Base-by-base conservation (phyloP, 37 sponge, comb jelly and placozoan genomes). In the Beroe ovata region DNA sequence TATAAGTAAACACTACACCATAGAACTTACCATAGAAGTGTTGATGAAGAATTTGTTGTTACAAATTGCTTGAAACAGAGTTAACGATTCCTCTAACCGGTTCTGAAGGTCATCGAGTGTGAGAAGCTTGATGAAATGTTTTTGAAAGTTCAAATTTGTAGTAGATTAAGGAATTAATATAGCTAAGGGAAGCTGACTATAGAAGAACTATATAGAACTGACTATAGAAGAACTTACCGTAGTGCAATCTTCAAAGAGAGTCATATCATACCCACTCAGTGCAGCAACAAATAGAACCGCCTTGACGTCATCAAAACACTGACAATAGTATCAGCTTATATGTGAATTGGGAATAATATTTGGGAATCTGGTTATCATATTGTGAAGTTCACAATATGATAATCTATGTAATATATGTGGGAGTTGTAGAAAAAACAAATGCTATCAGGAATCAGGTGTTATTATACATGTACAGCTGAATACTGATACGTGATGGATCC, bases 1-100 rank as follows among this genome's bases (percentile, higher is more conserved):
- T n/a, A n/a, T n/a, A n/a, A n/a, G n/a, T n/a, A n/a, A n/a, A n/a
- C n/a, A n/a, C n/a, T n/a, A n/a, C n/a, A n/a, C n/a, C n/a, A n/a
- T n/a, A n/a, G n/a, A n/a, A n/a, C 93, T 92, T 64, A 97, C 97
- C 97, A 97, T 95, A 42, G 95, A 91, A 25, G 97, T 95, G 64
- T 93, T 94, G 81, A 92, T 90, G 71, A 97, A 97, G 92, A 97
- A 97, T 89, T 93, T 93, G 92, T 97, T 97, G 92, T 97, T 97
- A 81, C 97, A 95, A 25, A 97, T 97, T 11, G 97, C 97, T 47
- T 95, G 93, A 89, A 97, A 97, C 84, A 97, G 90, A 29, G 93
- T 94, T 41, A 95, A 91, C 0, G 94, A 93, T 60, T 97, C 97
- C 38, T 97, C 94, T 60, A 97, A 64, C 14, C 97, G 95, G 60